Conservation (phyloP, 2,113 vertebrate species). For the Chamaea fasciata region DNA sequence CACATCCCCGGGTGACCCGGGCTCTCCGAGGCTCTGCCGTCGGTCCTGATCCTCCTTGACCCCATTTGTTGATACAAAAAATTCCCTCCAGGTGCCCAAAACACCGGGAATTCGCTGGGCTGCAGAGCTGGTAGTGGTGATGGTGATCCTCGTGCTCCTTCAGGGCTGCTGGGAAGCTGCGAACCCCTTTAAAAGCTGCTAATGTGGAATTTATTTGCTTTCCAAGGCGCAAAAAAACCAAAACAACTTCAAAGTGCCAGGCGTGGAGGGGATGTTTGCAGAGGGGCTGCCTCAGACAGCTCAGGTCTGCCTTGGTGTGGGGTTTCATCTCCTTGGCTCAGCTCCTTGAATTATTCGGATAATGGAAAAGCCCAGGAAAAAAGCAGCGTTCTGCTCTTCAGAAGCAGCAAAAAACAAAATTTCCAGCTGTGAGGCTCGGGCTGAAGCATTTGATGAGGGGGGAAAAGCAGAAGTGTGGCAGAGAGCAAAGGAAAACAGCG, state of each 20-base stretch:
- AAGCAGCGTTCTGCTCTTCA: background rate
- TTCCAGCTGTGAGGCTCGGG: background rate
- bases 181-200: background rate
- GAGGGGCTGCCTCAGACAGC: background rate
- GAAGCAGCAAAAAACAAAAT: background rate
- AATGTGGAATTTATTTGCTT: background rate
- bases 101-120: background rate
- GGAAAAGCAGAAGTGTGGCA: rapidly evolving
- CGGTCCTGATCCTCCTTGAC: background rate
- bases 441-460: background rate
- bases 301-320: background rate
- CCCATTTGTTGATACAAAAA: background rate
- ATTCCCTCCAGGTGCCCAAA: background rate
- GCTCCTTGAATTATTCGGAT: background rate
- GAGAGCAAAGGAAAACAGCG: background rate
- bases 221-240: background rate
- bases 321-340: background rate
- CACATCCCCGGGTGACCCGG: background rate
- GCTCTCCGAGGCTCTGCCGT: background rate
- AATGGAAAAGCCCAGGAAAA: background rate
- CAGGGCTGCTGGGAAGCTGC: background rate
- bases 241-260: background rate
- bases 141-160: background rate
- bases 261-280: background rate
- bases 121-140: background rate